phyloP scores from a whole-genome alignment of 35 echinoderm and acorn worm genomes.

The Eucidaris tribuloides region DNA sequence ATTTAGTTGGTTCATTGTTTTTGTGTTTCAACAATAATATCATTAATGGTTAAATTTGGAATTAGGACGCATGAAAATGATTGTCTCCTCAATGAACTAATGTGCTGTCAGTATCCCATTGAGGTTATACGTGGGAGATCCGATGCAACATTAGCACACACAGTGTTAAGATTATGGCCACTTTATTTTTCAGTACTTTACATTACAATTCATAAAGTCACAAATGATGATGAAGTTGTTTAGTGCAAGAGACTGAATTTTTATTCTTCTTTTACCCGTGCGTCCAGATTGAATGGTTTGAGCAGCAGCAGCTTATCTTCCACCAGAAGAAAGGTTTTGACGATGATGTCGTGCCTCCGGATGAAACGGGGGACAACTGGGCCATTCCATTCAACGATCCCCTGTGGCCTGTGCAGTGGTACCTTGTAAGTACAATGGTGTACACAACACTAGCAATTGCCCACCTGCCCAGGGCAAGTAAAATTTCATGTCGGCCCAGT shows the following conservation, averaged over 20 bases:
- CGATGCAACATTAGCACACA: neutral
- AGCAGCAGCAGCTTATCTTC: slow-evolving; percentile 50
- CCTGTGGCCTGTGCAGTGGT: slow-evolving; percentile 72
- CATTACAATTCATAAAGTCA: neutral
- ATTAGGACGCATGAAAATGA: no score
- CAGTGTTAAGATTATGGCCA: neutral
- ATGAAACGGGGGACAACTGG: slow-evolving; percentile 69
- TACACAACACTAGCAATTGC: neutral
- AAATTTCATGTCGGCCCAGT: neutral
- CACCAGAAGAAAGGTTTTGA: slow-evolving; percentile 14
- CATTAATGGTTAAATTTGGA: no score
- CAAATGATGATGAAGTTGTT: neutral
- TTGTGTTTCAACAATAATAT: no score
- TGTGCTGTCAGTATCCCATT: neutral
- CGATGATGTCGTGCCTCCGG: slow-evolving; percentile 41
- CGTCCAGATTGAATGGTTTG: slow-evolving; percentile 49
- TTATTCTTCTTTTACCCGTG: neutral
- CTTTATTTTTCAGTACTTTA: neutral
- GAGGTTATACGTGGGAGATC: neutral
- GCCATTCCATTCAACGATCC: slow-evolving; percentile 74
- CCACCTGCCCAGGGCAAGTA: neutral
- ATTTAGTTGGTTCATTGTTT: no score
- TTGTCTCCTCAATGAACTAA: no score
- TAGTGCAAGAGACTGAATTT: neutral
- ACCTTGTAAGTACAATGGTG: slow-evolving; percentile 55